Evolutionary conservation across 2,888 invertebrate species (phyloP).

Genomic region (Drosophila rellima): DNA sequence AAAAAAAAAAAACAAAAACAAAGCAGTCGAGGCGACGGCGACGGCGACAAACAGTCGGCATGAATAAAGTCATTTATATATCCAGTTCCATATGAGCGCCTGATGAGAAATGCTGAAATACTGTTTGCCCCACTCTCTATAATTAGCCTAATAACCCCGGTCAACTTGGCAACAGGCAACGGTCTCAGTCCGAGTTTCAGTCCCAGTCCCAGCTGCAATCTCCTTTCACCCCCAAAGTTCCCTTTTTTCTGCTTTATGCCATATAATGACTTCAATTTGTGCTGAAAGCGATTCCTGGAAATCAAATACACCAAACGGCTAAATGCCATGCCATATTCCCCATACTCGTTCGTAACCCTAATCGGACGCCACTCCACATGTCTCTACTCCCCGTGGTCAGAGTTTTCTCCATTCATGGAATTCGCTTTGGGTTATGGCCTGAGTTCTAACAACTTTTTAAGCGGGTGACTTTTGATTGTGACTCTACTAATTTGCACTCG

Average conservation of each 20-base stretch:
- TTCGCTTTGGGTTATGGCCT: constrained; percentile 58
- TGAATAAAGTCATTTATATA: constrained; percentile 78
- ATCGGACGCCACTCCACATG: constrained; percentile 6
- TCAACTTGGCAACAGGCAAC: constrained; percentile 36
- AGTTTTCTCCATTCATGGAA: constrained; percentile 48
- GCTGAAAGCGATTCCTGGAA: constrained; percentile 82
- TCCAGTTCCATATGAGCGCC: constrained; percentile 55
- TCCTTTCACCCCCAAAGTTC: background rate
- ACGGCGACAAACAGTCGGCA: constrained; percentile 77
- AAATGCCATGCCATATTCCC: constrained; percentile 78
- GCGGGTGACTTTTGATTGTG: constrained; percentile 36
- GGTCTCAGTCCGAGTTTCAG: constrained; percentile 6
- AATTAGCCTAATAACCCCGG: constrained; percentile 81
- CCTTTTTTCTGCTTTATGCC: constrained; percentile 13
- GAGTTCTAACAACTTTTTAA: constrained; percentile 47
- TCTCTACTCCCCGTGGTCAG: constrained; percentile 36
- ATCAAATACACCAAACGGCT: constrained; percentile 81
- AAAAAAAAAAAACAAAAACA: background rate
- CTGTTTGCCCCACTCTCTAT: constrained; percentile 66
- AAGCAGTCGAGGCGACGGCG: constrained; percentile 42
- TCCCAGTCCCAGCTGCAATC: constrained; percentile 33
- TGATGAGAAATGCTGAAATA: constrained; percentile 66
- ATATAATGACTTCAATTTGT: constrained; percentile 81
- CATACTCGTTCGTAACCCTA: constrained; percentile 1
- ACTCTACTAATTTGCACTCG: constrained; percentile 35